Conservation (phyloP, 1,140 invertebrate genomes). For the Portunus trituberculatus region DNA sequence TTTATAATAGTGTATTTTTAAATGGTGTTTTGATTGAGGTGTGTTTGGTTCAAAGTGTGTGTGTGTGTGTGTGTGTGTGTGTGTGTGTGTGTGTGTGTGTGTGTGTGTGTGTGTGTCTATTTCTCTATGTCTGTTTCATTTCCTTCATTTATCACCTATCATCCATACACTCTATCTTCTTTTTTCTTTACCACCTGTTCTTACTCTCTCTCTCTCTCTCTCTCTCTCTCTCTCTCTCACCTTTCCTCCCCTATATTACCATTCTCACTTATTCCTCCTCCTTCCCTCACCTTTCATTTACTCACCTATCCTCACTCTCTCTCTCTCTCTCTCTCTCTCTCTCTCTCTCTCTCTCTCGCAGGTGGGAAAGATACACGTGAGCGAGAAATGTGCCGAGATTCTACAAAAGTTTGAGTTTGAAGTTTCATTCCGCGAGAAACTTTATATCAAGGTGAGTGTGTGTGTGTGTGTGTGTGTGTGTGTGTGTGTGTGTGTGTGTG, state of each 20-base stretch:
- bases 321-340: conserved; percentile 56
- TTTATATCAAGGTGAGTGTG: conserved; percentile 80
- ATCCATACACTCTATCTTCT: too few relatives aligned
- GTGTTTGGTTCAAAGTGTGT: too few relatives aligned
- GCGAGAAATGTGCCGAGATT: conserved; percentile 79
- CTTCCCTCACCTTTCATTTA: not conserved
- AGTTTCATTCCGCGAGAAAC: conserved; percentile 79
- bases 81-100: too few relatives aligned
- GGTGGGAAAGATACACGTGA: conserved; percentile 80
- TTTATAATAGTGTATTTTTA: too few relatives aligned
- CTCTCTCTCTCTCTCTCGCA: conserved; percentile 75
- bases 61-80: too few relatives aligned
- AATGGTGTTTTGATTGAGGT: too few relatives aligned
- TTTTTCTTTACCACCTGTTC: not conserved
- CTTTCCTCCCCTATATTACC: not conserved
- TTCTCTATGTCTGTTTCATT: too few relatives aligned
- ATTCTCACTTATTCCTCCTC: not conserved
- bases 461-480: not conserved
- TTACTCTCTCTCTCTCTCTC: not conserved
- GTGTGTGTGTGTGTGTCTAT: too few relatives aligned
- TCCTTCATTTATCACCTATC: too few relatives aligned
- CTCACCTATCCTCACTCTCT: not conserved
- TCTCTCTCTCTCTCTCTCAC: not conserved
- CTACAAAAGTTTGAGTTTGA: conserved; percentile 79
- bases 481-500: not conserved